Percentiles rank a stretch among this genome's conserved stretches.
phyloP scores from a whole-genome alignment of 2,797 vertebrate species.

The Cryptoprocta ferox region DNA sequence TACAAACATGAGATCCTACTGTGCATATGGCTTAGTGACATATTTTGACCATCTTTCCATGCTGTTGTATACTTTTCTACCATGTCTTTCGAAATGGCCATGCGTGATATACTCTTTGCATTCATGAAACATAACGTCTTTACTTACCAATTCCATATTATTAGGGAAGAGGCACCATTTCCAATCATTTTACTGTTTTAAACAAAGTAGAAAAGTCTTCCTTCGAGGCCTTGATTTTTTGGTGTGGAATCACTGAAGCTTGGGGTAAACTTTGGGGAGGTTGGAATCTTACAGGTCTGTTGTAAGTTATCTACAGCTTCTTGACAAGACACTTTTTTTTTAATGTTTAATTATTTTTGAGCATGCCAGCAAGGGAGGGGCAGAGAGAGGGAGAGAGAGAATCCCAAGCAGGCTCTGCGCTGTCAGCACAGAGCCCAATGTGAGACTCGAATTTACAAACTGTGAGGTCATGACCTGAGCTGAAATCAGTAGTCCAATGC shows the following conservation, averaged over 20 bases:
- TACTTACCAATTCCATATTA: neutral
- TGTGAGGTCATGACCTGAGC: too few species aligned
- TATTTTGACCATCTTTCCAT: neutral
- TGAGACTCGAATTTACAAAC: too few species aligned
- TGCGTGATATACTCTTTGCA: fast-evolving
- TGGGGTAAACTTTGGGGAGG: neutral
- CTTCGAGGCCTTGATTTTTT: neutral
- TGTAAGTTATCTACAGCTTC: neutral
- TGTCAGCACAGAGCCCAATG: too few species aligned
- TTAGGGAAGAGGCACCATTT: neutral
- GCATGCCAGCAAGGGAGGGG: too few species aligned
- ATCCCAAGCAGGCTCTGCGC: too few species aligned
- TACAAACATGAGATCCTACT: neutral
- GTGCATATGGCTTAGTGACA: neutral
- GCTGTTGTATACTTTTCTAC: neutral
- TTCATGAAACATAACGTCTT: neutral
- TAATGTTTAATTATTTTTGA: too few species aligned
- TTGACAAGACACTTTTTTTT: neutral
- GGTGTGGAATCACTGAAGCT: neutral
- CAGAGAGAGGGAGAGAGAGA: too few species aligned
- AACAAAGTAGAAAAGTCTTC: neutral
- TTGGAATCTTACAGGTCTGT: neutral
- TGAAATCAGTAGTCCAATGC: too few species aligned
- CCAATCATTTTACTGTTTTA: neutral
- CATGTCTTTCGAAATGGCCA: neutral